These are phyloP conservation scores for Sebastes alutus DNA, from an alignment of 2,797 vertebrate genomes.

Conservation along the genomic window DNA sequence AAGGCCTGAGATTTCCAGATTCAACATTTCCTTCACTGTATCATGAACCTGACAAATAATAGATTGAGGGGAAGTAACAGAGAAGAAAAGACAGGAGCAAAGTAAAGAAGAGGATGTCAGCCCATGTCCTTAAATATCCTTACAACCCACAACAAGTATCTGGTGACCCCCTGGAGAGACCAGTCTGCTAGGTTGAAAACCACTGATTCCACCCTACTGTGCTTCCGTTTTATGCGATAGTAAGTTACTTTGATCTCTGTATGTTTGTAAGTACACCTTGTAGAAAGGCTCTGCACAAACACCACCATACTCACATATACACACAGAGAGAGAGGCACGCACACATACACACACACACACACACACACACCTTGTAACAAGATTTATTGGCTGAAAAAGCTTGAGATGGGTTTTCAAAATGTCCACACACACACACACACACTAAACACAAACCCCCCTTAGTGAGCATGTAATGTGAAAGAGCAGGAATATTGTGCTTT, in stretches of 20 bases:
- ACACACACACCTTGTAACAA: constrained; percentile 25
- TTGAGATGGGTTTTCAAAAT: constrained; percentile 41
- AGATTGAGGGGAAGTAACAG: neutral
- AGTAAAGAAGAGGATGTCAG: neutral
- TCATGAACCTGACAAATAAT: neutral
- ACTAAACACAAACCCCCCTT: neutral
- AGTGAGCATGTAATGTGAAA: neutral
- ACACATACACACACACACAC: constrained; percentile 3
- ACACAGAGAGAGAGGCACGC: neutral
- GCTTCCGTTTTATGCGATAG: constrained; percentile 39
- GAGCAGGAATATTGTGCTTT: neutral
- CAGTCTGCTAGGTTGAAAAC: constrained; percentile 4
- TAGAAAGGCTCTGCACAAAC: constrained; percentile 28
- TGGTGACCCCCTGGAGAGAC: constrained; percentile 22
- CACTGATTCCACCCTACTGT: constrained; percentile 26
- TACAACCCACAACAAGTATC: constrained; percentile 29
- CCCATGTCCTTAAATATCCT: constrained; percentile 19
- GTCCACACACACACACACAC: neutral
- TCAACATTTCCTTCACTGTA: too few relatives aligned
- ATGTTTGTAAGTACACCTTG: constrained; percentile 42
- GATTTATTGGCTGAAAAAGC: constrained; percentile 42
- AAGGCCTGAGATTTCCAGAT: too few relatives aligned
- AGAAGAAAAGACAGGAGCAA: neutral
- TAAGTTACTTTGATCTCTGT: constrained; percentile 58
- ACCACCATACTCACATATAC: neutral